phyloP scores from a whole-genome alignment of 1,140 invertebrate species.

The Aphelenchoides avenae region DNA sequence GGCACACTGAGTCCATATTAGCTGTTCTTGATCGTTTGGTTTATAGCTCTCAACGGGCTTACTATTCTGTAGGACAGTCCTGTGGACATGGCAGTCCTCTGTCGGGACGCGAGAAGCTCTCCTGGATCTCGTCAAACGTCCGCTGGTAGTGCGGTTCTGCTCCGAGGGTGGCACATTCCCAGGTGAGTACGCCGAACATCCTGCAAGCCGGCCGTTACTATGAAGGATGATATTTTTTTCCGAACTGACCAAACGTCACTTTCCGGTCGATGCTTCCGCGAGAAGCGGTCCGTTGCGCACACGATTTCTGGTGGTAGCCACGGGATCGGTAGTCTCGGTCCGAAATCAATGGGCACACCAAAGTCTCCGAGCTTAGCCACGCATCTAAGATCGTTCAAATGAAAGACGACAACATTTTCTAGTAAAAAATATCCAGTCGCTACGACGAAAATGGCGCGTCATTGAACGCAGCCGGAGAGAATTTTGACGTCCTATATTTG shows the following conservation, averaged over 20 bases:
- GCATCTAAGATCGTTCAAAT: constrained; percentile 33
- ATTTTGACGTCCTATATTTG: too few relatives aligned
- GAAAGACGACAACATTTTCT: background rate
- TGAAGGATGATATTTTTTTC: too few relatives aligned
- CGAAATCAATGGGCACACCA: constrained; percentile 44
- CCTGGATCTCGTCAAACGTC: constrained; percentile 49
- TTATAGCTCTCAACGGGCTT: constrained; percentile 13
- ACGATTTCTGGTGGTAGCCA: constrained; percentile 56
- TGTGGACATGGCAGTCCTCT: constrained; percentile 41
- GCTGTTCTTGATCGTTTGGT: too few relatives aligned
- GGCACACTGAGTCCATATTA: too few relatives aligned
- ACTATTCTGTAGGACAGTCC: constrained; percentile 48
- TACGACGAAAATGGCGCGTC: too few relatives aligned
- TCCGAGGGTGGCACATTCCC: constrained; percentile 51
- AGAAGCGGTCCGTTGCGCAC: constrained; percentile 40
- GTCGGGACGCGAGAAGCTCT: constrained; percentile 36
- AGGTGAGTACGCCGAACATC: constrained; percentile 49
- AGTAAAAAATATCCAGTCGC: too few relatives aligned
- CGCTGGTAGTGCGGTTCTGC: constrained; percentile 52
- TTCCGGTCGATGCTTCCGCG: constrained; percentile 46
- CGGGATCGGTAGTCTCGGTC: constrained; percentile 50
- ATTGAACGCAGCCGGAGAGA: too few relatives aligned
- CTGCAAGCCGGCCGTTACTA: constrained; percentile 10
- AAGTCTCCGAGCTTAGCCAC: constrained; percentile 51
- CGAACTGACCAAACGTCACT: constrained; percentile 50